A percentile compares a stretch with the other conserved stretches of the same genome.
Conservation (phyloP, 2,797 vertebrate species). For the Anabacerthia variegaticeps region DNA sequence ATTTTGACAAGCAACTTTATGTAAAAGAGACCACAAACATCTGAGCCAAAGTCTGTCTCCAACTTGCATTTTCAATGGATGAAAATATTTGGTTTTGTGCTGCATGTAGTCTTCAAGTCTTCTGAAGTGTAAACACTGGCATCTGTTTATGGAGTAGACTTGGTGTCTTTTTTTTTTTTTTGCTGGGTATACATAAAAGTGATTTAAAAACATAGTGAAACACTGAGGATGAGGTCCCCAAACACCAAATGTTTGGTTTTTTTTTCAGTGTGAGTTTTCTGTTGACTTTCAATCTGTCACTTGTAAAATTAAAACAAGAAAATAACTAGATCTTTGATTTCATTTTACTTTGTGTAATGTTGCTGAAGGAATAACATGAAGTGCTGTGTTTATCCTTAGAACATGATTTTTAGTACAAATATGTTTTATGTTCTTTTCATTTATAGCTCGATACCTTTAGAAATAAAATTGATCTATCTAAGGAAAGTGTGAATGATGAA, state of each 20-base stretch:
- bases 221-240: background rate
- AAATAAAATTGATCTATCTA: constrained; percentile 81
- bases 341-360: background rate
- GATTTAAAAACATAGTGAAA: background rate
- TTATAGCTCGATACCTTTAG: constrained; percentile 85
- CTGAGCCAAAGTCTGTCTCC: background rate
- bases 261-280: background rate
- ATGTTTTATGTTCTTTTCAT: constrained; percentile 52
- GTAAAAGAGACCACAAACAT: background rate
- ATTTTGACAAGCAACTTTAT: background rate
- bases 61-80: background rate
- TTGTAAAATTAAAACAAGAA: background rate
- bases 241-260: background rate
- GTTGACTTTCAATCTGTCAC: background rate
- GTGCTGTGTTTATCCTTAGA: background rate
- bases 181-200: background rate
- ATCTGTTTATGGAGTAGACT: background rate
- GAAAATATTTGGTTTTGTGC: background rate
- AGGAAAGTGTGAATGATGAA: constrained; percentile 81
- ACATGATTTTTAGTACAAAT: background rate
- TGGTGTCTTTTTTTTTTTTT: background rate
- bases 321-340: background rate
- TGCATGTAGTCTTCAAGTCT: background rate
- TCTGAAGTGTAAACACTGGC: background rate
- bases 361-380: background rate